Base-by-base conservation (phyloP, 2,888 invertebrate species). In the Cordilura impudica region DNA sequence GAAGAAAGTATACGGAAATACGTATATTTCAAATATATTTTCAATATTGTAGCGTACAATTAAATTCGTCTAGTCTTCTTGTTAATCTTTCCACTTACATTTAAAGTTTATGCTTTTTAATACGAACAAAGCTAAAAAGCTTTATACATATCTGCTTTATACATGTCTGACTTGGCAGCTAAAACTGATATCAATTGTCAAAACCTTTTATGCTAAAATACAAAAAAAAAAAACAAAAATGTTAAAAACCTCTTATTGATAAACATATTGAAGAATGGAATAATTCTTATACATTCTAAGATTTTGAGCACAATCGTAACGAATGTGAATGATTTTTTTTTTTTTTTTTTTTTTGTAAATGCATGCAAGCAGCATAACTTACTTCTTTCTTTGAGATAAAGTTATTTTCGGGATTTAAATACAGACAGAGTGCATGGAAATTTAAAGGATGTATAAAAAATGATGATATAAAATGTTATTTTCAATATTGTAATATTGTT, bases 101-200 rank as follows among this genome's bases (percentile, higher is more conserved):
- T 18, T 8, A 56, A 54, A 26, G 4, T 4, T 26, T 26, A 4
- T 26, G 19, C 14, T 10, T 6, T 19, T 19, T 4, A 19, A 5
- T 4, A 16, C 4, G 18, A 29, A 35, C 31, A 31, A 54, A 31
- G 31, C 18, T 43, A 43, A 65, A 75, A 31, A 70, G 51, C 26
- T 66, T 65, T 71, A 56, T 45, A 49, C 35, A 51, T 63, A 21
- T 54, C 49, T 70, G 23, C 51, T 35, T 43, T 26, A 16, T 43
- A 10, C 19, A 18, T 65, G 58, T 60, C 53, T 78, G 69, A 60
- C 58, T 69, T 73, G 73, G 54, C 56, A 65, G 58, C 65, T 65
- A 23, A 63, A 78, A 70, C 43, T 47, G 58, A 43, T 69, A 78
- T 70, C 73, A 73, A 66, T 78, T 73, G 69, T 70, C 58, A 70